A percentile compares a stretch with the other conserved stretches of the same genome.
Conservation (phyloP, 2,888 invertebrate genomes). For the Gandaritis pyraliata region DNA sequence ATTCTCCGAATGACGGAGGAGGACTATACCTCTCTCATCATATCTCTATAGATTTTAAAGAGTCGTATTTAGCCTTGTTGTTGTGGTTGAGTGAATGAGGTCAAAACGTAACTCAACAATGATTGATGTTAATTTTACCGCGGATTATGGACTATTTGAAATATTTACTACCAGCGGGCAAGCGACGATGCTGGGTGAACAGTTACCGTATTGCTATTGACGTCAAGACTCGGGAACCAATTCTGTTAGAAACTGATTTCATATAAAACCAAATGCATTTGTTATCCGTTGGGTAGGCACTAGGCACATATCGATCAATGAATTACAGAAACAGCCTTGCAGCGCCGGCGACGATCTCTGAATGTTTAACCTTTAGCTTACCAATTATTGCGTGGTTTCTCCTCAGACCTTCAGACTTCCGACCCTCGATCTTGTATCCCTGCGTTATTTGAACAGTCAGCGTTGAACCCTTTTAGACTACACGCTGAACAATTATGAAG, state of each 20-base stretch:
- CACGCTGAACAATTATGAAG: conserved; percentile 2
- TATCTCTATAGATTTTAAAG: too few relatives aligned
- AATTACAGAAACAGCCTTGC: conserved; percentile 59
- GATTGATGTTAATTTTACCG: too few relatives aligned
- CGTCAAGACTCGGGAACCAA: conserved; percentile 47
- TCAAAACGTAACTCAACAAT: too few relatives aligned
- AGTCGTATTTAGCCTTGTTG: too few relatives aligned
- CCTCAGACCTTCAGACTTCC: conserved; percentile 46
- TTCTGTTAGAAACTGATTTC: conserved; percentile 51
- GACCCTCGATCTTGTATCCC: conserved; percentile 48
- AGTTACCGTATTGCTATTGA: conserved; percentile 37
- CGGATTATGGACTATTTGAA: too few relatives aligned
- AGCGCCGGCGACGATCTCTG: conserved; percentile 54
- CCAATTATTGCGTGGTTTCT: conserved; percentile 58
- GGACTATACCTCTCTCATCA: too few relatives aligned
- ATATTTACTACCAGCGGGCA: too few relatives aligned
- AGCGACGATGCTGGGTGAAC: background rate
- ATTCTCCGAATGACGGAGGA: too few relatives aligned
- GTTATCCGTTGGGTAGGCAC: background rate
- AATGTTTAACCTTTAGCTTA: conserved; percentile 73
- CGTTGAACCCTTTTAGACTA: background rate
- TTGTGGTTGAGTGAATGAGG: too few relatives aligned
- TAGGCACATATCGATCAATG: conserved; percentile 59
- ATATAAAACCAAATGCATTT: conserved; percentile 24
- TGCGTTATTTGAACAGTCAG: conserved; percentile 18